Percentiles rank a stretch among this genome's conserved stretches.
phyloP scores from a whole-genome alignment of 1,140 invertebrate species.

The Drosophila pruinosa region DNA sequence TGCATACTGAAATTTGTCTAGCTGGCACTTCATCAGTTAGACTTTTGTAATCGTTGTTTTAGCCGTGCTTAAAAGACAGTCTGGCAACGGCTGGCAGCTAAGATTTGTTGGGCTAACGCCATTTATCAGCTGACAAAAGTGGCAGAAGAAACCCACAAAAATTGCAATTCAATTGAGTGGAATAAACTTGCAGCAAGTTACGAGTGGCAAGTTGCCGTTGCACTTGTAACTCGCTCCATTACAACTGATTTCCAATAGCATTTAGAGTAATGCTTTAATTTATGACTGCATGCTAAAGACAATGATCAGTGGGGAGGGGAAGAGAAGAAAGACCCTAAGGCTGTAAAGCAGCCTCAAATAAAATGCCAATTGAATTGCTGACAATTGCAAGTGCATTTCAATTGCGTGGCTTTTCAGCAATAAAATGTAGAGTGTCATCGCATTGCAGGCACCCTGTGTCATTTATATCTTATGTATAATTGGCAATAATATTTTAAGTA shows the following conservation, averaged over 20 bases:
- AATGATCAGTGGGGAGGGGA: neutral
- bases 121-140: slow-evolving; percentile 31
- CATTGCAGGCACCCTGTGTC: neutral
- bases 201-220: slow-evolving; percentile 13
- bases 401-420: slow-evolving; percentile 20
- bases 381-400: slow-evolving; percentile 64
- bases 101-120: slow-evolving; percentile 31
- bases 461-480: no score
- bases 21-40: no score
- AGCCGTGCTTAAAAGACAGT: neutral
- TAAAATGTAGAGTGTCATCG: neutral
- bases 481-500: no score
- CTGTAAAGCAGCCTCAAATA: slow-evolving; percentile 45
- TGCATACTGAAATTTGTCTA: neutral
- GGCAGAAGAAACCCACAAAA: slow-evolving; percentile 16
- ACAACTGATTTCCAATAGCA: slow-evolving; percentile 51
- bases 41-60: no score
- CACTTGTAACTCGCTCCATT: slow-evolving; percentile 20
- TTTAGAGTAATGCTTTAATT: slow-evolving; percentile 40
- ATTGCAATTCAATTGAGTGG: slow-evolving; percentile 79
- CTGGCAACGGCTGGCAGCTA: slow-evolving; percentile 19
- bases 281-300: slow-evolving; percentile 41
- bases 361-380: slow-evolving; percentile 69
- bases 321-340: neutral
- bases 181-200: slow-evolving; percentile 64